A percentile compares a stretch with the other conserved stretches of the same genome.
Conservation (phyloP, 1,140 invertebrate species). For the Temnothorax longispinosus region DNA sequence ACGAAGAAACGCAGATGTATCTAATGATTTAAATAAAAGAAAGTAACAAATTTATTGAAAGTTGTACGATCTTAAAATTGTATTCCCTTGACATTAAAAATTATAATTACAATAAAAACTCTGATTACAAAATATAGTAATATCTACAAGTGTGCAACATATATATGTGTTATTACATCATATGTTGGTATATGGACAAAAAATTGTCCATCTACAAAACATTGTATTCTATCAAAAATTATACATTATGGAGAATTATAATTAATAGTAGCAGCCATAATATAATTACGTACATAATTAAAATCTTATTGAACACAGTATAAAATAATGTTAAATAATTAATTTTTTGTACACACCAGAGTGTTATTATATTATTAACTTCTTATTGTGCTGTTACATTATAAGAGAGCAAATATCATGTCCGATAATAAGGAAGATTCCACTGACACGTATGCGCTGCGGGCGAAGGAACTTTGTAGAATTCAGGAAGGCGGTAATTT, state of each 20-base stretch:
- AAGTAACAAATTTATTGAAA: not conserved
- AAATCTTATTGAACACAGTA: not conserved
- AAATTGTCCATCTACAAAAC: not conserved
- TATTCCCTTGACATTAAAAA: not conserved
- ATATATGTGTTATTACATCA: not conserved
- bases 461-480: conserved; percentile 21
- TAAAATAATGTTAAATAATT: not conserved
- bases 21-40: not conserved
- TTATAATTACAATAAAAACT: not conserved
- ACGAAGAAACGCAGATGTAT: not conserved
- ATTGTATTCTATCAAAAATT: not conserved
- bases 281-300: not conserved
- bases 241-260: not conserved
- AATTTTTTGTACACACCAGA: not conserved
- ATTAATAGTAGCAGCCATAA: not conserved
- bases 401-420: conserved; percentile 23
- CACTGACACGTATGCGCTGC: not conserved
- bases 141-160: not conserved
- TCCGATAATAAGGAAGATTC: conserved; percentile 27
- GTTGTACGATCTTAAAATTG: not conserved
- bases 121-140: not conserved
- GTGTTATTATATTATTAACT: not conserved
- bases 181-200: not conserved
- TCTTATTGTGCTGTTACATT: conserved; percentile 2
- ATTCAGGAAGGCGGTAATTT: conserved; percentile 62